Percentiles rank a stretch among this genome's conserved stretches.
Conservation (phyloP, 2,888 invertebrate genomes). For the Leptopilina syphax region DNA sequence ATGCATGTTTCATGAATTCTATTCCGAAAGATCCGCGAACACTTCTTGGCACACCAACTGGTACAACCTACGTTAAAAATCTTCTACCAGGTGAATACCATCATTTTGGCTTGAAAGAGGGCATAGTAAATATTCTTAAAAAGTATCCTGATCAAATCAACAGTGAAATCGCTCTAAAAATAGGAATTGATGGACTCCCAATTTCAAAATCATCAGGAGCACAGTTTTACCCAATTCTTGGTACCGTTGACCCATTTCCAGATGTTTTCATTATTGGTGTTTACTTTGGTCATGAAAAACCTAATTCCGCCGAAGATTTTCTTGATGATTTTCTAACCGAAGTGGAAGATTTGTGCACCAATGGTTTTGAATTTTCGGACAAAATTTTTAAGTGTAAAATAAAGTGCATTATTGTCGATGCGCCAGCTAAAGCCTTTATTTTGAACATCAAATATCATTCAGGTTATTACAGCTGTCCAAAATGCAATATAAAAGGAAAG, state of each 20-base stretch:
- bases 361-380: slow-evolving; percentile 2
- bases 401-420: slow-evolving; percentile 44
- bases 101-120: slow-evolving; percentile 43
- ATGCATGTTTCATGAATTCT: slow-evolving; percentile 28
- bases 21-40: slow-evolving; percentile 42
- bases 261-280: slow-evolving; percentile 45
- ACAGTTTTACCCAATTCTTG: slow-evolving; percentile 52
- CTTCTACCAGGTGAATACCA: slow-evolving; percentile 39
- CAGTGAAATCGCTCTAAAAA: slow-evolving; percentile 32
- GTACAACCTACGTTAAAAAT: slow-evolving; percentile 17
- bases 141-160: background rate
- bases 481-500: slow-evolving; percentile 47
- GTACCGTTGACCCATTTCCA: slow-evolving; percentile 34
- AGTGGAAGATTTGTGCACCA: background rate
- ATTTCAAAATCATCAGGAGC: background rate
- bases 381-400: slow-evolving; percentile 18
- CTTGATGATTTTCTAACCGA: slow-evolving; percentile 39
- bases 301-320: slow-evolving; percentile 27
- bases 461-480: slow-evolving; percentile 49
- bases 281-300: slow-evolving; percentile 39
- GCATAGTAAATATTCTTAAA: slow-evolving; percentile 6
- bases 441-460: slow-evolving; percentile 43
- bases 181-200: slow-evolving; percentile 47
- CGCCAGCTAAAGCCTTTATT: slow-evolving; percentile 48
- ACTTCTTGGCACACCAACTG: slow-evolving; percentile 42